These are phyloP conservation scores for Platycheirus rosarum DNA, from an alignment of 2,888 invertebrate genomes.

Conservation along the genomic window DNA sequence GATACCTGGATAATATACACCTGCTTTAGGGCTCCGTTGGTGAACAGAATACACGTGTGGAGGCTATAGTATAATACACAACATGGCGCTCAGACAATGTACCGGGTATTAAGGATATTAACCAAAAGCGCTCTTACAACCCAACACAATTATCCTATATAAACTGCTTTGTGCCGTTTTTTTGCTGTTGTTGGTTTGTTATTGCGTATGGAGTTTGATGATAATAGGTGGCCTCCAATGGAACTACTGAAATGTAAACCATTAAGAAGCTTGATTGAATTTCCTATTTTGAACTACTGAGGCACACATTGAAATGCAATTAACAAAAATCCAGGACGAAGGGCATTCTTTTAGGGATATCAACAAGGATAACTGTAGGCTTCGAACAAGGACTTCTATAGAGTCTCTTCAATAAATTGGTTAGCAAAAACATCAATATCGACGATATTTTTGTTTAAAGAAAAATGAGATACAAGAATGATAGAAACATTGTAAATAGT, in stretches of 20 bases:
- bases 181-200: conserved; percentile 5
- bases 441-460: no score
- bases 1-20: conserved; percentile 59
- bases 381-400: no score
- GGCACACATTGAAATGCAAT: conserved; percentile 57
- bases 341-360: conserved; percentile 22
- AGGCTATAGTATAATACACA: conserved; percentile 67
- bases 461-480: no score
- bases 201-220: conserved; percentile 44
- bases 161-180: conserved; percentile 43
- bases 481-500: no score
- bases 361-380: neutral
- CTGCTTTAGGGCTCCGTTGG: conserved; percentile 56
- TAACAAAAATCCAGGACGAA: conserved; percentile 13
- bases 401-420: no score
- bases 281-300: conserved; percentile 51
- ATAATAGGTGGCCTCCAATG: conserved; percentile 44
- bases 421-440: no score
- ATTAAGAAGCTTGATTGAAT: conserved; percentile 63
- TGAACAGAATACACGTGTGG: conserved; percentile 41
- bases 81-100: conserved; percentile 58
- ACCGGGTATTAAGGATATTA: conserved; percentile 68
- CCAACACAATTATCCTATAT: conserved; percentile 29
- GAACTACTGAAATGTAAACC: conserved; percentile 52
- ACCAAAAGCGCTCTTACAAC: conserved; percentile 48